phyloP scores from a whole-genome alignment of 1,140 invertebrate species.

The Carcinoscorpius rotundicauda region DNA sequence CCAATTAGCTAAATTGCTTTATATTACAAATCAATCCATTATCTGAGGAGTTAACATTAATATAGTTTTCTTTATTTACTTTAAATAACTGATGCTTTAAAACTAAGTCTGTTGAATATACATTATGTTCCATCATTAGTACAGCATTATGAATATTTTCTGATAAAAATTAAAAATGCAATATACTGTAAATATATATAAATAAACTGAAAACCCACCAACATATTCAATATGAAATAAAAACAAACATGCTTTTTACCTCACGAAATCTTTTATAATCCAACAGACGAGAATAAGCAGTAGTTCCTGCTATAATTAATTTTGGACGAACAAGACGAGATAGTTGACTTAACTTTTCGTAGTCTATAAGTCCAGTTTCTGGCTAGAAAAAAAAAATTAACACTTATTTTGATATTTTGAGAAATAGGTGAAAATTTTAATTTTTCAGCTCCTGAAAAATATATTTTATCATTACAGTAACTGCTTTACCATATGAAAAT shows the following conservation, averaged over 20 bases:
- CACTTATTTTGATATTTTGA: background rate
- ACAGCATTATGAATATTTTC: too few species aligned
- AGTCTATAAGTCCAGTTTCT: constrained; percentile 82
- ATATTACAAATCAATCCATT: too few species aligned
- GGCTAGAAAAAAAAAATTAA: constrained; percentile 40
- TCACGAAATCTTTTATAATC: constrained; percentile 49
- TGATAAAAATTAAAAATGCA: background rate
- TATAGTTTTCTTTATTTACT: too few species aligned
- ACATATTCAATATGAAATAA: background rate
- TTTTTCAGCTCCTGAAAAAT: too few species aligned
- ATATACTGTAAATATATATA: background rate
- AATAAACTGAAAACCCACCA: background rate
- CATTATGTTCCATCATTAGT: too few species aligned
- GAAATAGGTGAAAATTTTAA: background rate
- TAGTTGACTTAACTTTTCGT: constrained; percentile 67
- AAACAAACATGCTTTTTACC: constrained; percentile 8
- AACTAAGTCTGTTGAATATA: too few species aligned
- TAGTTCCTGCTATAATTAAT: constrained; percentile 73
- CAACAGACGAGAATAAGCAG: constrained; percentile 49
- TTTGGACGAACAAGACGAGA: constrained; percentile 79
- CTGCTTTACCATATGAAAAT: too few species aligned
- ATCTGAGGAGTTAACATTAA: too few species aligned
- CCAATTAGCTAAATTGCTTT: too few species aligned
- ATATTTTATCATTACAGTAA: too few species aligned
- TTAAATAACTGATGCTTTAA: too few species aligned